These are phyloP conservation scores for Diorhabda carinulata DNA, from an alignment of 1,140 invertebrate genomes.

Conservation along the genomic window DNA sequence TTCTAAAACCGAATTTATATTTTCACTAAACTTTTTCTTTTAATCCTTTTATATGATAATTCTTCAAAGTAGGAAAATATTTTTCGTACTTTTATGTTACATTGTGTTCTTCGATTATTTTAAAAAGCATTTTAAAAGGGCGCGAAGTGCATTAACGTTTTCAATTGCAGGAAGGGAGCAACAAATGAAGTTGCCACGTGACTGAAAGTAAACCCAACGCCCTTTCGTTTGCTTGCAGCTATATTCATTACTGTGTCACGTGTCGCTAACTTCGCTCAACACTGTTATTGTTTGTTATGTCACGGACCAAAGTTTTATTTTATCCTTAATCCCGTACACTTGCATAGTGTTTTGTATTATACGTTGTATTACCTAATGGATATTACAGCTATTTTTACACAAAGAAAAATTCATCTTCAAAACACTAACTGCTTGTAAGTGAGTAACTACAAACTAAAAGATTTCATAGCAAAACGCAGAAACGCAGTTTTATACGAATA, in stretches of 20 bases:
- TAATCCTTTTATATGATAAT: too few relatives aligned
- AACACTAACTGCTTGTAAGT: too few relatives aligned
- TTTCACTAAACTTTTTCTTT: too few relatives aligned
- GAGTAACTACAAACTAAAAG: too few relatives aligned
- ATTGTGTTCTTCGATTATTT: not conserved
- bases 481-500: too few relatives aligned
- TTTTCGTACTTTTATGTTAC: too few relatives aligned
- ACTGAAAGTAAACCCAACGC: constrained; percentile 31
- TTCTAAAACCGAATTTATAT: too few relatives aligned
- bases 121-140: not conserved
- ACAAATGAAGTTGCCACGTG: constrained; percentile 38
- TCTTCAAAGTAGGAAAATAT: not conserved
- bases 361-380: too few relatives aligned
- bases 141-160: constrained; percentile 32
- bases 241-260: constrained; percentile 40
- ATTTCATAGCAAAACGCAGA: too few relatives aligned
- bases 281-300: constrained; percentile 37
- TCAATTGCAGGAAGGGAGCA: constrained; percentile 28
- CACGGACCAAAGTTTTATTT: constrained; percentile 31
- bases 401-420: too few relatives aligned
- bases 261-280: constrained; percentile 28
- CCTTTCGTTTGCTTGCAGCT: constrained; percentile 27
- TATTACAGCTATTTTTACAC: too few relatives aligned
- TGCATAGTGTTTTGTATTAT: constrained; percentile 19
- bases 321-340: constrained; percentile 35